A percentile compares a stretch with the other conserved stretches of the same genome.
These are phyloP conservation scores for Martes flavigula DNA, from an alignment of 2,797 vertebrate species.

Conservation along the genomic window DNA sequence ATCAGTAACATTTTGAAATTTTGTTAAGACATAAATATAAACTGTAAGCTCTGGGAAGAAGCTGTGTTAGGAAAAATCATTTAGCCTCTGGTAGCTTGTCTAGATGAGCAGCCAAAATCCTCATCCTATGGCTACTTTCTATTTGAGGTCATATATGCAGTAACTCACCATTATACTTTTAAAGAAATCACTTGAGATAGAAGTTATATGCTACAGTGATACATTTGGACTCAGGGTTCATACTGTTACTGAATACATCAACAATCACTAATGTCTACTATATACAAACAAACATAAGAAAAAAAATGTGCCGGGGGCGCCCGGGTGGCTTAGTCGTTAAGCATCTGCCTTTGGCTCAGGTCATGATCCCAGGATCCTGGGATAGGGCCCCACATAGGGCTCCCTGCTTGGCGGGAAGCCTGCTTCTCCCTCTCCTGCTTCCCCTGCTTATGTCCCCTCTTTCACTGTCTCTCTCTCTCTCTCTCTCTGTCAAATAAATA, in stretches of 20 bases:
- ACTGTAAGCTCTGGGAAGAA: background rate
- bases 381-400: too few species aligned
- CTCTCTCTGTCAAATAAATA: too few species aligned
- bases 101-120: background rate
- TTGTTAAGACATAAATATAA: conserved; percentile 13
- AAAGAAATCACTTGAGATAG: background rate
- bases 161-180: background rate
- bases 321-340: too few species aligned
- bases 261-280: conserved; percentile 24
- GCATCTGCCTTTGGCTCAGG: too few species aligned
- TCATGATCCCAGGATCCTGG: too few species aligned
- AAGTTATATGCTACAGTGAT: background rate
- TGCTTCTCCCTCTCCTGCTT: too few species aligned
- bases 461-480: too few species aligned
- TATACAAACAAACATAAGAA: background rate
- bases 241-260: background rate
- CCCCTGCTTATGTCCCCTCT: too few species aligned
- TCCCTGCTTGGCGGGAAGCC: too few species aligned
- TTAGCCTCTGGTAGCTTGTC: background rate
- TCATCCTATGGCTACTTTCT: background rate
- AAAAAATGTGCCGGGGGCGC: background rate
- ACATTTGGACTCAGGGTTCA: background rate
- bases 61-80: background rate
- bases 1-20: conserved; percentile 23
- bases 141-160: background rate